Percentiles rank a stretch among this genome's conserved stretches.
Evolutionary conservation across 2,888 invertebrate genomes (phyloP).

Genomic region (Parelbella ahira): DNA sequence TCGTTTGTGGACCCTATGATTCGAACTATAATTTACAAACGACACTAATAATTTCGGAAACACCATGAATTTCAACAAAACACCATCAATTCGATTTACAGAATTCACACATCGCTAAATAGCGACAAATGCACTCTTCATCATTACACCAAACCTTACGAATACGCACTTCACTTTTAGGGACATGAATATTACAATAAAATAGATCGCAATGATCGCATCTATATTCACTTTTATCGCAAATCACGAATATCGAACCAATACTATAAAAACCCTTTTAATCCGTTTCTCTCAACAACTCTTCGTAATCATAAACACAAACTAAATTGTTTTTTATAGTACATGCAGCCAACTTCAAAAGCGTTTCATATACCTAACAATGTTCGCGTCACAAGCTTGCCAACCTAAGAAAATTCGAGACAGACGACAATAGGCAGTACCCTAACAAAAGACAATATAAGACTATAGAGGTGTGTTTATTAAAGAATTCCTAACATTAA

Average conservation of each 20-base stretch:
- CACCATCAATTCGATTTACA: conserved; percentile 71
- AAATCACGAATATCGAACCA: conserved; percentile 33
- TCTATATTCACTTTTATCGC: conserved; percentile 34
- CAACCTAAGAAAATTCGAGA: conserved; percentile 15
- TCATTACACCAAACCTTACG: conserved; percentile 59
- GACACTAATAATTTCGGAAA: conserved; percentile 65
- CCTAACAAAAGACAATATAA: no score
- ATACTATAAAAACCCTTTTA: conserved; percentile 34
- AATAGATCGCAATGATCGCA: conserved; percentile 20
- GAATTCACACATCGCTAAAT: conserved; percentile 75
- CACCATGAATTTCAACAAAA: conserved; percentile 74
- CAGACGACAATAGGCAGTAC: no score
- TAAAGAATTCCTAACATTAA: no score
- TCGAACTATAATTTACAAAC: conserved; percentile 70
- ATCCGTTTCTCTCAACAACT: conserved; percentile 39
- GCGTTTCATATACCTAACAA: conserved; percentile 10
- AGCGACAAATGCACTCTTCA: conserved; percentile 72
- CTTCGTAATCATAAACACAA: conserved; percentile 62
- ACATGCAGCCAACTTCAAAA: conserved; percentile 35
- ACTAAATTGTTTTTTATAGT: conserved; percentile 43
- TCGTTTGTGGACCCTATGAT: conserved; percentile 80
- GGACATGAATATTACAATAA: conserved; percentile 49
- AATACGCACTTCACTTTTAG: conserved; percentile 64
- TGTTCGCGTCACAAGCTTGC: conserved; percentile 18
- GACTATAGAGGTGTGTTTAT: no score